Evolutionary conservation across 2,888 invertebrate species (phyloP).

Genomic region (Xestobium rufovillosum): DNA sequence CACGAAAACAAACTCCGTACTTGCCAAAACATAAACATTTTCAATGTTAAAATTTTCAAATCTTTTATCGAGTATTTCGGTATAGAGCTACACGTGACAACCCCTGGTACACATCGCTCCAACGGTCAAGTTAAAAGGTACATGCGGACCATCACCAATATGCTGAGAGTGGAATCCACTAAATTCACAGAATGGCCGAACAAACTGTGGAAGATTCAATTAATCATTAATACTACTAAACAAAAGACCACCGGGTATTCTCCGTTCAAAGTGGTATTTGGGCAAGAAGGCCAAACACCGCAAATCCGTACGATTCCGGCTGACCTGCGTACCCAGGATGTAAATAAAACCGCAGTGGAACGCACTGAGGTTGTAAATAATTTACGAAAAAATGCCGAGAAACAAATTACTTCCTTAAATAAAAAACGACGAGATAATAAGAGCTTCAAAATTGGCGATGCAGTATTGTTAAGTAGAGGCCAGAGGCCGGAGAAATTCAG

Average conservation of each 20-base stretch:
- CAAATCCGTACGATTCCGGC: slow-evolving; percentile 2
- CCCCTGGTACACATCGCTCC: slow-evolving; percentile 16
- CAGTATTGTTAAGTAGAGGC: slow-evolving; percentile 10
- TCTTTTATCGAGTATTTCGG: slow-evolving; percentile 15
- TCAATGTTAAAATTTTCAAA: no score
- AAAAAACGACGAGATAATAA: slow-evolving; percentile 4
- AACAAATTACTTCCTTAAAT: neutral
- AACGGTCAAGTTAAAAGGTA: slow-evolving; percentile 20
- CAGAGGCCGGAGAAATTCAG: slow-evolving; percentile 9
- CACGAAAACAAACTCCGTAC: no score
- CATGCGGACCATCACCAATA: slow-evolving; percentile 16
- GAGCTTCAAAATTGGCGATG: slow-evolving; percentile 13
- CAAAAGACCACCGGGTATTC: slow-evolving; percentile 7
- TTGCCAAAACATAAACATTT: no score
- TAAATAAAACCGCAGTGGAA: neutral
- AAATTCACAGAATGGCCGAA: slow-evolving; percentile 13
- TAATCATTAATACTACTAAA: slow-evolving; percentile 9
- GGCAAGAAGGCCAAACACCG: slow-evolving; percentile 4
- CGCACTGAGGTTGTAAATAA: slow-evolving; percentile 1
- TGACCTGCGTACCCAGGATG: neutral
- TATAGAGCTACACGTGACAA: slow-evolving; percentile 16
- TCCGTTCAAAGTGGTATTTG: slow-evolving; percentile 4
- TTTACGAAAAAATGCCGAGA: neutral
- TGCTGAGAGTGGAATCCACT: slow-evolving; percentile 14
- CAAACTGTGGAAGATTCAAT: slow-evolving; percentile 9